phyloP scores from a whole-genome alignment of 64 coral and sea anemone genomes.

The Trachythela sp. region DNA sequence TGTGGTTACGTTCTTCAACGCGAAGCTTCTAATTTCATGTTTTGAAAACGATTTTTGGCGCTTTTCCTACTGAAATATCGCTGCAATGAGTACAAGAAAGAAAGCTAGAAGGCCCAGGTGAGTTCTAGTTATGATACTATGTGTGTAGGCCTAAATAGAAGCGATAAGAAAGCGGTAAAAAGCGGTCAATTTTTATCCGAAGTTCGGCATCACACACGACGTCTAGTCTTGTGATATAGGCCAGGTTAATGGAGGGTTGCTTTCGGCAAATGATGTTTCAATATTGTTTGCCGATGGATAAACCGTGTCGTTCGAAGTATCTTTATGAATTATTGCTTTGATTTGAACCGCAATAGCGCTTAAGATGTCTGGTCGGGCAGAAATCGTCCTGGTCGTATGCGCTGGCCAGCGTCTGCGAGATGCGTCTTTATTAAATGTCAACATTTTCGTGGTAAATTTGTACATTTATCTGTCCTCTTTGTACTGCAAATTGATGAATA shows the following conservation, averaged over 20 bases:
- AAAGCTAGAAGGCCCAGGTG: neutral
- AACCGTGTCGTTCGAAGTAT: neutral
- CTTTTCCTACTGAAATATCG: neutral
- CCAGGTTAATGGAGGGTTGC: neutral
- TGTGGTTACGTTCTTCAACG: conserved; percentile 17
- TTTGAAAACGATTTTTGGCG: neutral
- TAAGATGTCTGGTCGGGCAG: neutral
- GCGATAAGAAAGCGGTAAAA: neutral
- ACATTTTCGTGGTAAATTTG: neutral
- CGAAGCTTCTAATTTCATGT: neutral
- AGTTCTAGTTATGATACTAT: neutral
- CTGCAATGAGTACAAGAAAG: neutral
- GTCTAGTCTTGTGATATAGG: neutral
- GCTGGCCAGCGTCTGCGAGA: neutral
- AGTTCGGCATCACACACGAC: neutral
- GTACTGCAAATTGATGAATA: neutral
- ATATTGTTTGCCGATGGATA: neutral
- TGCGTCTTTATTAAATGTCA: neutral
- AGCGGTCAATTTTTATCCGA: neutral
- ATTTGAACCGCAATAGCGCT: neutral
- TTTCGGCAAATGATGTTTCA: neutral
- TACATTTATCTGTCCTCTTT: neutral
- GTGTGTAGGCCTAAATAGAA: neutral
- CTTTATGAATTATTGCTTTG: neutral
- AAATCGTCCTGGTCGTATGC: neutral